A percentile compares a stretch with the other conserved stretches of the same genome.
phyloP scores from a whole-genome alignment of 2,888 invertebrate genomes.

The Dasypogon diadema region DNA sequence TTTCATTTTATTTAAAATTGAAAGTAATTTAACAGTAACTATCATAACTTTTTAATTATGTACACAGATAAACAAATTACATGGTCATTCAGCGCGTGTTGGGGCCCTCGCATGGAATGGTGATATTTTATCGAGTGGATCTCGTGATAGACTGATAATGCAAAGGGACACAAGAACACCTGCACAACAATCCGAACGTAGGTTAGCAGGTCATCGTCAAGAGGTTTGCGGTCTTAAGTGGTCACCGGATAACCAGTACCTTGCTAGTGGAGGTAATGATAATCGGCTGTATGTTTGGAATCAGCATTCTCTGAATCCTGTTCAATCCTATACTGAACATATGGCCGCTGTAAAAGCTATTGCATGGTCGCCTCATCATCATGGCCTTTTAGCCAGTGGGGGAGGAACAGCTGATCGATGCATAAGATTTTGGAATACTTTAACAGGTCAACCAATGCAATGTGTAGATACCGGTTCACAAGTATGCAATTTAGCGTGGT shows the following conservation, averaged over 20 bases:
- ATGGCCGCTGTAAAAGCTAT: conserved; percentile 98
- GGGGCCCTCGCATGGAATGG: conserved; percentile 98
- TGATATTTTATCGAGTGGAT: conserved; percentile 95
- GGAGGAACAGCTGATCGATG: conserved; percentile 99
- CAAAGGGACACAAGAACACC: conserved; percentile 94
- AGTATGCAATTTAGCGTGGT: conserved; percentile 99
- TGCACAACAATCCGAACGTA: conserved; percentile 80
- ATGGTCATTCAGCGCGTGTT: conserved; percentile 92
- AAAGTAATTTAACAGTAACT: too few relatives aligned
- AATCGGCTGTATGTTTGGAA: conserved; percentile 73
- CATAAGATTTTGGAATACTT: conserved; percentile 98
- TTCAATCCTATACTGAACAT: conserved; percentile 95
- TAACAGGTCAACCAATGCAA: conserved; percentile 98
- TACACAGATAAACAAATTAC: conserved; percentile 89
- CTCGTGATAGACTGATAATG: conserved; percentile 91
- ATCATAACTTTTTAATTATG: too few relatives aligned
- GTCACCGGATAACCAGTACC: conserved; percentile 97
- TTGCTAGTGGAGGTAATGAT: conserved; percentile 99
- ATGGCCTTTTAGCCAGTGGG: conserved; percentile 94
- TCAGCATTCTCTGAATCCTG: conserved; percentile 86
- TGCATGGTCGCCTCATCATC: conserved; percentile 99
- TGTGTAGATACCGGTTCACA: conserved; percentile 98
- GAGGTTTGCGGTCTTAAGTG: conserved; percentile 98
- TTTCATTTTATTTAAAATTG: too few relatives aligned
- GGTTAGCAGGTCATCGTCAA: conserved; percentile 92